Conservation (phyloP, 2,113 vertebrate species). For the Acrocephalus arundinaceus region DNA sequence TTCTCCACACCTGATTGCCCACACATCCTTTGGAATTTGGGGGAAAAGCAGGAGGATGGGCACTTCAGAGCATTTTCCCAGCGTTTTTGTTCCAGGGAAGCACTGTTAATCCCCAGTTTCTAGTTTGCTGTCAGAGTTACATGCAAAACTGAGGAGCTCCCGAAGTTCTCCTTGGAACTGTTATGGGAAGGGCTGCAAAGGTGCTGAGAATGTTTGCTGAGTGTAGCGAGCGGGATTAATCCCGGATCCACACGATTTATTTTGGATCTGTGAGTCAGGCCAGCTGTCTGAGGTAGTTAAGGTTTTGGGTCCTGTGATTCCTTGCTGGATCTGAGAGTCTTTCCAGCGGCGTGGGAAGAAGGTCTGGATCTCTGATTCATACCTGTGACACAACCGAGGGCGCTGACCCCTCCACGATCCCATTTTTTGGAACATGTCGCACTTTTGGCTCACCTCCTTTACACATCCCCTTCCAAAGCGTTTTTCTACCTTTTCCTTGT, state of each 20-base stretch:
- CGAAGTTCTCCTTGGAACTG: neutral
- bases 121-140: neutral
- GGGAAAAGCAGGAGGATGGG: neutral
- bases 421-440: neutral
- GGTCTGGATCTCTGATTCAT: neutral
- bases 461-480: neutral
- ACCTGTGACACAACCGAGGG: neutral
- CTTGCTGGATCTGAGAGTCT: neutral
- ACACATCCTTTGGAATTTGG: neutral
- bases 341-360: neutral
- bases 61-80: neutral
- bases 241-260: neutral
- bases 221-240: neutral
- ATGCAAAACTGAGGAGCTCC: neutral
- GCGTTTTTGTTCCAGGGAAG: neutral
- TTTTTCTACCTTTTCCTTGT: neutral
- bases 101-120: neutral
- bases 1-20: neutral
- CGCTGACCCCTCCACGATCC: neutral
- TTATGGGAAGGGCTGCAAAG: neutral
- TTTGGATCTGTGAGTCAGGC: neutral
- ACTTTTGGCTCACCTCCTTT: neutral
- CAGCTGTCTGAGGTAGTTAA: neutral
- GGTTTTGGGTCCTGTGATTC: neutral
- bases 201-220: neutral